Evolutionary conservation across 2,888 invertebrate genomes (phyloP), one percentile per base, ranked within the genome.

Genomic region (Drosophila pegasa): DNA sequence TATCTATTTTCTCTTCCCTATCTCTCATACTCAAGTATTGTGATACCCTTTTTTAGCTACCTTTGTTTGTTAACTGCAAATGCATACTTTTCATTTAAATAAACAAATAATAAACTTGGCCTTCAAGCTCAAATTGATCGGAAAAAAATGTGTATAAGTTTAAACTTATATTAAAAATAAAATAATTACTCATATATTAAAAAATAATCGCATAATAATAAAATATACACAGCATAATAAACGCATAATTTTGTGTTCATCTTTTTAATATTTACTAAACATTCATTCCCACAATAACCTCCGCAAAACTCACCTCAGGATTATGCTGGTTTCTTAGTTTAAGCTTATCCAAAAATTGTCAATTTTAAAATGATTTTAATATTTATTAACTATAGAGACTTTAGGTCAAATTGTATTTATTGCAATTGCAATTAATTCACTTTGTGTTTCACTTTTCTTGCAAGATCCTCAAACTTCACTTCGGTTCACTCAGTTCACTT

Each of bases 281-380:
- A n/a, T n/a, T n/a, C n/a, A n/a, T 33, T 14, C 5, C 14, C 33
- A 2, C 3, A 33, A 1, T 7, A 33, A 5, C 12, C 33, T 33
- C 20, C 6, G 6, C 8, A 3, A 5, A 9, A 31, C 81, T 87
- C 22, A 84, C 84, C 84, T 84, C 84, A 84, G 84, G 83, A 83
- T 84, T 88, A 75, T 88, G 84, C 78, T 75, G 83, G 82, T 85
- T 65, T 55, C 6, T 55, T 29, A 37, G 33, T 59, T 61, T 25
- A n/a, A 65, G 52, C 27, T 69, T 62, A 87, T 82, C 86, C 87
- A 71, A 87, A 72, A 78, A 66, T 51, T 48, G 16, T 33, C 12
- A 41, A 43, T 12, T 37, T 5, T 33, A 0, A 27, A 40, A 9
- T 54, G 22, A 9, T 3, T 50, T 31, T 12, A n/a, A 7, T 33